Evolutionary conservation across 2,888 invertebrate species (phyloP).

Genomic region (Bombylius discolor): DNA sequence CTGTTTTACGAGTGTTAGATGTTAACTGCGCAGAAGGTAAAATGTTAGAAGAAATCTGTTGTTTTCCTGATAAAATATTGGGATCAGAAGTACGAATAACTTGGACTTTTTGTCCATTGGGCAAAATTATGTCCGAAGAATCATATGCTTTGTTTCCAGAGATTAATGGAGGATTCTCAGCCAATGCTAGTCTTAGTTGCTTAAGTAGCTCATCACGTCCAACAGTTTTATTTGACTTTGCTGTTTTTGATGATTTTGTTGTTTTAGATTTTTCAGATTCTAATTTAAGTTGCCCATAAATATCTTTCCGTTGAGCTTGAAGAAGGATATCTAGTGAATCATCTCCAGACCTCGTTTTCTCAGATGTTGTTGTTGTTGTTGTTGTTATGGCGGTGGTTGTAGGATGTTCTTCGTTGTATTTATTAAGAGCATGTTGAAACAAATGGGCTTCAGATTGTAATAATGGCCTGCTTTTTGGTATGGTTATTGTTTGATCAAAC

Average conservation of each 20-base stretch:
- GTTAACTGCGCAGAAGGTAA: not conserved
- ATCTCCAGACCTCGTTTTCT: conserved; percentile 32
- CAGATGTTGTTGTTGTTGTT: conserved; percentile 45
- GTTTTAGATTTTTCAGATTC: conserved; percentile 34
- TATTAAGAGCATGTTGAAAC: conserved; percentile 51
- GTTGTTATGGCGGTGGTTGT: conserved; percentile 56
- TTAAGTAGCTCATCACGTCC: conserved; percentile 58
- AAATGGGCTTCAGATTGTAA: conserved; percentile 50
- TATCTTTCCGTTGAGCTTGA: conserved; percentile 43
- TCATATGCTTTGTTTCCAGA: conserved; percentile 54
- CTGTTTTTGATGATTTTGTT: conserved; percentile 45
- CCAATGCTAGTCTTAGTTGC: conserved; percentile 59
- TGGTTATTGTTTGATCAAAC: conserved; percentile 3
- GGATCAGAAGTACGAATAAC: conserved; percentile 58
- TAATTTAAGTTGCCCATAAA: conserved; percentile 46
- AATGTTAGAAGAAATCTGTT: conserved; percentile 17
- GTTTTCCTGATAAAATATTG: conserved; percentile 49
- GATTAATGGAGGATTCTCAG: conserved; percentile 52
- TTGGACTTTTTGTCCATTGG: conserved; percentile 64
- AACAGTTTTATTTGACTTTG: conserved; percentile 42
- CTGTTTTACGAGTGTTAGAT: not conserved
- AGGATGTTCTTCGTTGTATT: conserved; percentile 55
- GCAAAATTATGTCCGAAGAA: conserved; percentile 57
- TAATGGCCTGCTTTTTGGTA: conserved; percentile 25
- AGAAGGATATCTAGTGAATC: conserved; percentile 29